Evolutionary conservation across 2,888 invertebrate genomes (phyloP).

Genomic region (Calliphora vomitoria): DNA sequence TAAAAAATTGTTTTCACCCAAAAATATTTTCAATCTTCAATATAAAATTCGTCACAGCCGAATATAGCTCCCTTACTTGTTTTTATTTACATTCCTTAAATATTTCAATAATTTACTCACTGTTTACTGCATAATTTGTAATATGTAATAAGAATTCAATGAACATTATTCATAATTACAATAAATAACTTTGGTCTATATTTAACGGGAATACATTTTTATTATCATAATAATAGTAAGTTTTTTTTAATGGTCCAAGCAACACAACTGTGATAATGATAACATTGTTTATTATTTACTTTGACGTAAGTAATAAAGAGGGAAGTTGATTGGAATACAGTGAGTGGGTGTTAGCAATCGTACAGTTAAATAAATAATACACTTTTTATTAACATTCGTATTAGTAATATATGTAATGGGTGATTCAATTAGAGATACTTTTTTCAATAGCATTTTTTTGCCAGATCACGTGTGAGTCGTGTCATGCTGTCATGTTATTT

Average conservation of each 20-base stretch:
- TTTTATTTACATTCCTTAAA: constrained; percentile 17
- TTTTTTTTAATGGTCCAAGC: neutral
- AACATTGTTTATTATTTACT: constrained; percentile 43
- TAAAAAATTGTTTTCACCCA: too few relatives aligned
- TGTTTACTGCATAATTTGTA: neutral
- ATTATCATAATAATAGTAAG: neutral
- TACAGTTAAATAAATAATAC: neutral
- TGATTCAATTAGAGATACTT: too few relatives aligned
- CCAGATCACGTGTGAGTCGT: too few relatives aligned
- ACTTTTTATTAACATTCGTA: too few relatives aligned
- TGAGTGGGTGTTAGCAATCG: neutral
- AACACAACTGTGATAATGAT: constrained; percentile 48
- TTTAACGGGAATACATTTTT: constrained; percentile 19
- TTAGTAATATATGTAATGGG: too few relatives aligned
- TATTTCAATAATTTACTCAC: neutral
- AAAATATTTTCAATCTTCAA: too few relatives aligned
- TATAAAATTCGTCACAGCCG: too few relatives aligned
- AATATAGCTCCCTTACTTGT: too few relatives aligned
- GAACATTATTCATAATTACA: constrained; percentile 10
- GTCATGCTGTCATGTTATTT: too few relatives aligned
- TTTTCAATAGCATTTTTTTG: too few relatives aligned
- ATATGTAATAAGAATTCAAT: neutral
- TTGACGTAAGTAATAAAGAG: constrained; percentile 53
- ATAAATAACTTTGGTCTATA: constrained; percentile 16
- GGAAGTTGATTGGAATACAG: constrained; percentile 5